Evolutionary conservation across 2,888 invertebrate genomes (phyloP), one percentile per base, ranked within the genome.

Genomic region (Chirona hameri): DNA sequence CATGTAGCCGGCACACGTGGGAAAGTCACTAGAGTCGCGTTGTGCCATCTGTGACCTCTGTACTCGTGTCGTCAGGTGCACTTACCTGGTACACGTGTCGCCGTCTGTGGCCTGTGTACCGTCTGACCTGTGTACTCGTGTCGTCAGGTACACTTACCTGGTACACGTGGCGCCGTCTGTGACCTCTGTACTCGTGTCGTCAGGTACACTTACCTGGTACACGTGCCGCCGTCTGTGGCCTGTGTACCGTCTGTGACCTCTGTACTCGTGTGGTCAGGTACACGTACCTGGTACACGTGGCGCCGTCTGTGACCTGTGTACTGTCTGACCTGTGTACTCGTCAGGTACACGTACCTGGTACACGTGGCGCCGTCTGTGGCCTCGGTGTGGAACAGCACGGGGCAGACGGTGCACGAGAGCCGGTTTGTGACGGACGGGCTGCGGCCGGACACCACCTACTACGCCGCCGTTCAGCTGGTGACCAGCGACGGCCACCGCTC

Each of bases 341-440:
- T 14, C 82, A 90, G 90, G 15, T 91, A 89, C 85, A 88, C 90
- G 84, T 95, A 92, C 87, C 92, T 93, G 46, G 76, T 76, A 21
- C 46, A 9, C 31, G 21, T 76, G 76, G 76, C 76, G 18, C 39
- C 5, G 0, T 76, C 76, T 5, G 39, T 46, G 39, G 18, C 39
- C 4, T 24, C 24, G 21, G 76, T 76, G 39, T 76, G 76, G 76
- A 76, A 76, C 76, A 76, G 39, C 39, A 39, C 21, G 7, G 39
- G 39, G 0, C 10, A 39, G 24, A 14, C 24, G 76, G 76, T 21
- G 24, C 5, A 5, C 21, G 76, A 76, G 18, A 31, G 81, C 7
- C 84, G 84, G n/a, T 21, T 82, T 29, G 21, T 82, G 60, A 84
- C 82, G 46, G 82, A 84, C 14, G 81, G 84, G n/a, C 60, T 86